phyloP scores from a whole-genome alignment of 2,797 vertebrate genomes.

The Gallinago stenura region DNA sequence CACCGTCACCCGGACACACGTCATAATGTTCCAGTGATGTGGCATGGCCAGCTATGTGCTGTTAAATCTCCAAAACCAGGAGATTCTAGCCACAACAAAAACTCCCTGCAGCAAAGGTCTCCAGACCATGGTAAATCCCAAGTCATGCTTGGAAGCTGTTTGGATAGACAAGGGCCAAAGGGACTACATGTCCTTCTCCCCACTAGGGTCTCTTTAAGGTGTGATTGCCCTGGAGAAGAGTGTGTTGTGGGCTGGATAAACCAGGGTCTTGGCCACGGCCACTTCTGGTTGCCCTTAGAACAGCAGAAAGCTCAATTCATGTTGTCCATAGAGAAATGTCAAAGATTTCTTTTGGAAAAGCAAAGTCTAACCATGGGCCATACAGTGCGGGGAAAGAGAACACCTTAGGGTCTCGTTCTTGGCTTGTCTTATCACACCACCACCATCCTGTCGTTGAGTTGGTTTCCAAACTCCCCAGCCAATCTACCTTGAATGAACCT shows the following conservation, averaged over 20 bases:
- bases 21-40: rapidly evolving
- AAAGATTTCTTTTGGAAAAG: background rate
- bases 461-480: background rate
- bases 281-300: background rate
- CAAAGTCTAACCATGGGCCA: background rate
- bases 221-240: background rate
- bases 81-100: background rate
- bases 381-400: background rate
- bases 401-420: background rate
- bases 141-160: background rate
- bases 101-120: background rate
- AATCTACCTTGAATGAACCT: background rate
- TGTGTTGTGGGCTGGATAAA: background rate
- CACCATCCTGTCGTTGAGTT: rapidly evolving
- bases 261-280: background rate
- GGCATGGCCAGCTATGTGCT: background rate
- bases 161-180: background rate
- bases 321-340: background rate
- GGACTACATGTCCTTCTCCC: background rate
- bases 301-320: background rate
- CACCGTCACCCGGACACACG: rapidly evolving
- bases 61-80: background rate
- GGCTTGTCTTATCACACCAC: background rate
- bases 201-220: background rate
- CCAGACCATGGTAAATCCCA: background rate